phyloP scores from a whole-genome alignment of 1,140 invertebrate genomes.

The Nomia melanderi region DNA sequence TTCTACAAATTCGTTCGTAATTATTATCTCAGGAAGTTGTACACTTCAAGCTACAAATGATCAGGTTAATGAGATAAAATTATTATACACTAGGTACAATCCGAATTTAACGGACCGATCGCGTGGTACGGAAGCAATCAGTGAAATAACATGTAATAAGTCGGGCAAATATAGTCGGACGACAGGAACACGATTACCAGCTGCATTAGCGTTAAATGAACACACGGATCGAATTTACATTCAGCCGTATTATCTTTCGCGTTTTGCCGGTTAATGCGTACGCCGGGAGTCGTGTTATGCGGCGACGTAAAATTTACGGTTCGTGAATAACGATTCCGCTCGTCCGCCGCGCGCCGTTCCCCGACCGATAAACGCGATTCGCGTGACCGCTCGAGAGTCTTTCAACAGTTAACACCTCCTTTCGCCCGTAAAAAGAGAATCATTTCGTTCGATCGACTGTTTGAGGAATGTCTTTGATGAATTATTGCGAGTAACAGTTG shows the following conservation, averaged over 20 bases:
- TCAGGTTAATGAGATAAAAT: too few relatives aligned
- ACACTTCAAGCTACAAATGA: too few relatives aligned
- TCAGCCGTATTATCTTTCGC: neutral
- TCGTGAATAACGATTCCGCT: neutral
- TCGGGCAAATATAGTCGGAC: neutral
- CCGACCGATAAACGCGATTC: neutral
- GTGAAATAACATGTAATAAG: constrained; percentile 6
- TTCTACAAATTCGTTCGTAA: too few relatives aligned
- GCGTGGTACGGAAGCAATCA: too few relatives aligned
- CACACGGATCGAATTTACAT: constrained; percentile 37
- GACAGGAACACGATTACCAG: constrained; percentile 20
- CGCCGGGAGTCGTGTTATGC: neutral
- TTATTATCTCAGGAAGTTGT: too few relatives aligned
- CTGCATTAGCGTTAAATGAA: constrained; percentile 32
- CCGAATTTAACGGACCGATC: too few relatives aligned
- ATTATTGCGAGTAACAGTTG: too few relatives aligned
- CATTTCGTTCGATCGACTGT: neutral
- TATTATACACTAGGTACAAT: too few relatives aligned
- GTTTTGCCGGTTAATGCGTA: neutral
- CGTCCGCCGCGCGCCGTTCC: neutral
- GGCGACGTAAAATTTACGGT: neutral
- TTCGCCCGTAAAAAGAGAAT: too few relatives aligned
- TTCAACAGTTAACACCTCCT: neutral
- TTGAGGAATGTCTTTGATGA: neutral
- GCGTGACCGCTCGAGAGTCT: neutral